phyloP scores from a whole-genome alignment of 1,140 invertebrate species.

The Streblospio benedicti region DNA sequence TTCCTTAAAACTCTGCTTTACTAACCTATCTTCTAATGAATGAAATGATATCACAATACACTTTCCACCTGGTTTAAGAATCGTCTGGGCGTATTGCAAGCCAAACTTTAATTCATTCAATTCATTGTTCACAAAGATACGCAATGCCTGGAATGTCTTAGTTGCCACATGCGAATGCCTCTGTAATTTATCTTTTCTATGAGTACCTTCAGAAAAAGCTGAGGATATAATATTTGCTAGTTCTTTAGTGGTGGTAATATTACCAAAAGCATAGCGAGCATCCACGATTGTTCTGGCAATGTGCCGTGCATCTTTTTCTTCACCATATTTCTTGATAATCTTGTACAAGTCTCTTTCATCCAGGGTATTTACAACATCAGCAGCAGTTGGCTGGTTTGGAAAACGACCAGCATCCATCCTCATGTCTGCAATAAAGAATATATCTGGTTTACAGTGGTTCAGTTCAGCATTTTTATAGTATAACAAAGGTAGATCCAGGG shows the following conservation, averaged over 20 bases:
- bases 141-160: constrained; percentile 85
- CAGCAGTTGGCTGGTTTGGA: constrained; percentile 65
- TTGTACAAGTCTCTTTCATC: constrained; percentile 68
- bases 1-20: constrained; percentile 78
- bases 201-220: constrained; percentile 49
- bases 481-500: too few species aligned
- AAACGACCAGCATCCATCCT: constrained; percentile 11
- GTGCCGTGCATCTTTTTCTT: constrained; percentile 77
- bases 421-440: too few species aligned
- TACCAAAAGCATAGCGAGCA: constrained; percentile 70
- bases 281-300: constrained; percentile 82
- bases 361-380: constrained; percentile 71
- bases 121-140: constrained; percentile 96
- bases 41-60: constrained; percentile 81
- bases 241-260: constrained; percentile 72
- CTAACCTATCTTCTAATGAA: constrained; percentile 88
- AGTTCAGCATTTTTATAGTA: too few species aligned
- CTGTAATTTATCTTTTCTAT: constrained; percentile 59
- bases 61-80: constrained; percentile 68
- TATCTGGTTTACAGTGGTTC: too few species aligned
- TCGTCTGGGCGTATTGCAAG: constrained; percentile 63
- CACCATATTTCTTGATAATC: constrained; percentile 81
- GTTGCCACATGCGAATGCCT: constrained; percentile 73
- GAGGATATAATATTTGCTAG: constrained; percentile 68
- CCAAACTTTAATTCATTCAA: constrained; percentile 90